Conservation (phyloP, 2,797 vertebrate genomes). For the Rhinichthys osculus region DNA sequence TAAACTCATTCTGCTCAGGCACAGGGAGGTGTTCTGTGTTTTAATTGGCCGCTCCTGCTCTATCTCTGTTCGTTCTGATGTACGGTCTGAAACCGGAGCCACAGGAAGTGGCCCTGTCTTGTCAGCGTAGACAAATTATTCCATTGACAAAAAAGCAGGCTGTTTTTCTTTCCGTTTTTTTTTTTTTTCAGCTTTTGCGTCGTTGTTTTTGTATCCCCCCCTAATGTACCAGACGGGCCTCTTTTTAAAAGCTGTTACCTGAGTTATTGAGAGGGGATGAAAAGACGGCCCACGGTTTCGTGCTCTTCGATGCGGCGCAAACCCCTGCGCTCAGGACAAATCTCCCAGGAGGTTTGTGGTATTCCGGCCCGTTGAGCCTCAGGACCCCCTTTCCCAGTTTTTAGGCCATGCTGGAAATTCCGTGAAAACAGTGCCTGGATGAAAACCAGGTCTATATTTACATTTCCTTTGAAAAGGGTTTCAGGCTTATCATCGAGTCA, state of each 20-base stretch:
- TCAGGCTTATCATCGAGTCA: slow-evolving; percentile 48
- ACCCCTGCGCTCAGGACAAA: slow-evolving; percentile 72
- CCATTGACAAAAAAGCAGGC: slow-evolving; percentile 67
- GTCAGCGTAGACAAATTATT: slow-evolving; percentile 82
- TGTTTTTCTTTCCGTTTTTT: slow-evolving; percentile 55
- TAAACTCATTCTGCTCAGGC: slow-evolving; percentile 48
- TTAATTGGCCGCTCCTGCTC: slow-evolving; percentile 51
- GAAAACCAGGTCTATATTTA: slow-evolving; percentile 76
- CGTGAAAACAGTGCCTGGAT: slow-evolving; percentile 67
- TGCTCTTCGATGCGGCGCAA: slow-evolving; percentile 63
- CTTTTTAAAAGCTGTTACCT: slow-evolving; percentile 76
- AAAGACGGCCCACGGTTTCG: slow-evolving; percentile 58
- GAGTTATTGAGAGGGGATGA: slow-evolving; percentile 74
- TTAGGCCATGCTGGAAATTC: slow-evolving; percentile 69
- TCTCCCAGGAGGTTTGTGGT: slow-evolving; percentile 73
- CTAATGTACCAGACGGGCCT: slow-evolving; percentile 64
- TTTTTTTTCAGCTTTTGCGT: slow-evolving; percentile 50
- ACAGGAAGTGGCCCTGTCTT: slow-evolving; percentile 86
- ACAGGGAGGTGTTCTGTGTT: slow-evolving; percentile 57
- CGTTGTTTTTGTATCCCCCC: slow-evolving; percentile 72
- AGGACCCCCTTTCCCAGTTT: slow-evolving; percentile 60
- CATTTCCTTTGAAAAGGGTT: slow-evolving; percentile 50
- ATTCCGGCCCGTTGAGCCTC: slow-evolving; percentile 73
- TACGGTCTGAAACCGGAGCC: slow-evolving; percentile 80
- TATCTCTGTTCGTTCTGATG: slow-evolving; percentile 62